Conservation (phyloP, 2,888 invertebrate species). For the Spilosoma lubricipeda region DNA sequence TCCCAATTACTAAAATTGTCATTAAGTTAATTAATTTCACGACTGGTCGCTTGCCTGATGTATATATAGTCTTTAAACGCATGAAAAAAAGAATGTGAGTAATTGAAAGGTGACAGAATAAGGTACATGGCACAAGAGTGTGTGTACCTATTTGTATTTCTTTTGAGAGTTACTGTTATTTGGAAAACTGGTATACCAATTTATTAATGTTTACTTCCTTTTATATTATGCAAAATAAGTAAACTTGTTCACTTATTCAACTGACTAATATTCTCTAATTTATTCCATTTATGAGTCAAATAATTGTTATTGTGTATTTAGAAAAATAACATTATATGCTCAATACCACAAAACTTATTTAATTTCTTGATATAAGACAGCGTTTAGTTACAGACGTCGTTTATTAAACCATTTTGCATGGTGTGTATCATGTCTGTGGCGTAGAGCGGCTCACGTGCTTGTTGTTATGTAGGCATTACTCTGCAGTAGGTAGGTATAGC, state of each 20-base stretch:
- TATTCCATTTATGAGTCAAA: background rate
- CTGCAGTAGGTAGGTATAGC: constrained; percentile 39
- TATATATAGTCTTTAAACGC: too few relatives aligned
- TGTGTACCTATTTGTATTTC: background rate
- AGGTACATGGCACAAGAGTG: background rate
- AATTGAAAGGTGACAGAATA: too few relatives aligned
- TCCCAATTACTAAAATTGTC: too few relatives aligned
- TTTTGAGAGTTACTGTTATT: background rate
- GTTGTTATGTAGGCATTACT: constrained; percentile 28
- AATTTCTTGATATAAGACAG: background rate
- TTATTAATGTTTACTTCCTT: background rate
- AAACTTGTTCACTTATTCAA: too few relatives aligned
- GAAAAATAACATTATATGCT: background rate
- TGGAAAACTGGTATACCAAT: background rate
- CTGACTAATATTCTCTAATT: background rate
- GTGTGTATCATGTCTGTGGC: constrained; percentile 9
- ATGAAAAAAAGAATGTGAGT: too few relatives aligned
- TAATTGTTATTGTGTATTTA: too few relatives aligned
- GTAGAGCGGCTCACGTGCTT: constrained; percentile 6
- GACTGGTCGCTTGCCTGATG: too few relatives aligned
- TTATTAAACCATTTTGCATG: constrained; percentile 11
- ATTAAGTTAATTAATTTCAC: too few relatives aligned
- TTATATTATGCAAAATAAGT: background rate
- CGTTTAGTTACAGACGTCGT: constrained; percentile 4
- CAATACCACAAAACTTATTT: background rate